These are phyloP conservation scores for Apamea anceps DNA, from an alignment of 2,888 invertebrate species.

Conservation along the genomic window DNA sequence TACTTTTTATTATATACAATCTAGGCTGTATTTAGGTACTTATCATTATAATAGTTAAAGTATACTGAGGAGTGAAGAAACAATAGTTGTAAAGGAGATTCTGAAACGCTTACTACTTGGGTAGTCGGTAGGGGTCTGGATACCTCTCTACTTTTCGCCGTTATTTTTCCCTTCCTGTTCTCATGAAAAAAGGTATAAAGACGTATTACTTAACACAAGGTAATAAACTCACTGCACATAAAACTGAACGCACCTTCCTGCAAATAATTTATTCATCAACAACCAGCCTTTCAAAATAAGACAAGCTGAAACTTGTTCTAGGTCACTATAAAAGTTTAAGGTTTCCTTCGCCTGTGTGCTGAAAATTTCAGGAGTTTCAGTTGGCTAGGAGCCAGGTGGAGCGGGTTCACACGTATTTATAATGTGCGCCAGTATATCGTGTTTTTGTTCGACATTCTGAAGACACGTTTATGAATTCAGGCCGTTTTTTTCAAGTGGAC, in stretches of 20 bases:
- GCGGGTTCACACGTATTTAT: constrained; percentile 59
- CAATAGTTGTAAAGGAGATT: neutral
- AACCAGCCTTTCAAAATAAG: constrained; percentile 55
- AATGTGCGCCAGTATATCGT: constrained; percentile 55
- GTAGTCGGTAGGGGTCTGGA: neutral
- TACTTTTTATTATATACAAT: no score
- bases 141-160: neutral
- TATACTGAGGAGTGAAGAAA: neutral
- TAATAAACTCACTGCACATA: constrained; percentile 19
- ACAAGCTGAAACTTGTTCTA: constrained; percentile 66
- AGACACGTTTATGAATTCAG: constrained; percentile 56
- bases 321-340: constrained; percentile 75
- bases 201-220: constrained; percentile 1
- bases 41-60: neutral
- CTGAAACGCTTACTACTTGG: no score
- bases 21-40: neutral
- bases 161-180: neutral
- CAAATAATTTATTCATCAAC: constrained; percentile 56
- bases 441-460: constrained; percentile 55
- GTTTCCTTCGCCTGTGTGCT: constrained; percentile 64
- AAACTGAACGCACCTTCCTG: constrained; percentile 25
- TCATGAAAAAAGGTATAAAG: neutral
- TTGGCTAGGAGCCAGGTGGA: constrained; percentile 73
- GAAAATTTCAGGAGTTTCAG: constrained; percentile 76
- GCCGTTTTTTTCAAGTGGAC: constrained; percentile 32